Conservation (phyloP, 2,113 vertebrate species). For the Salvator merianae region DNA sequence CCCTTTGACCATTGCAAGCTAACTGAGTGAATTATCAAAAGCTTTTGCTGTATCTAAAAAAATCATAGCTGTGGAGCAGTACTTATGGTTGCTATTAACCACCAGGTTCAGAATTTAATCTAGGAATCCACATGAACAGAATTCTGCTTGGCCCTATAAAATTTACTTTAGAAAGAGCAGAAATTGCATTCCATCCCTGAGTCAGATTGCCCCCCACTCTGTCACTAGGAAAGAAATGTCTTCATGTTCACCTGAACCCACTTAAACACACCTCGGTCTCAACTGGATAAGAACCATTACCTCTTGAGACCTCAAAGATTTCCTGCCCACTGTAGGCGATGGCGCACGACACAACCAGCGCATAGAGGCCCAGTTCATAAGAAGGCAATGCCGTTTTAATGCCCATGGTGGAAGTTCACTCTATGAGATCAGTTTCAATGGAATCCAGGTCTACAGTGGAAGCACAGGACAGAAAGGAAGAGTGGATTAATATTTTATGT, state of each 20-base stretch:
- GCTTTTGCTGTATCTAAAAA: too few species aligned
- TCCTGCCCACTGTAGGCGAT: conserved; percentile 86
- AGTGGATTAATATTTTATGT: background rate
- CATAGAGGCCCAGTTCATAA: conserved; percentile 89
- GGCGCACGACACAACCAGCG: conserved; percentile 81
- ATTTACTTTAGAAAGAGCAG: background rate
- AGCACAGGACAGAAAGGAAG: background rate
- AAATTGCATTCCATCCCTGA: too few species aligned
- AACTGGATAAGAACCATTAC: conserved; percentile 57
- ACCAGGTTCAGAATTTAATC: too few species aligned
- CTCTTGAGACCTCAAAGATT: conserved; percentile 87
- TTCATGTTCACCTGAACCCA: accelerated
- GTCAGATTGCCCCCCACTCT: too few species aligned
- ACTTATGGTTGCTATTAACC: too few species aligned
- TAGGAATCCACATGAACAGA: too few species aligned
- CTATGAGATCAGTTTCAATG: accelerated
- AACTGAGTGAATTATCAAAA: too few species aligned
- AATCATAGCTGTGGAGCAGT: too few species aligned
- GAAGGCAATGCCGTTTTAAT: conserved; percentile 85
- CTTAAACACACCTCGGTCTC: accelerated
- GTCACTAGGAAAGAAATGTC: accelerated
- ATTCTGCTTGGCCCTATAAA: too few species aligned
- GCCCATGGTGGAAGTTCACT: conserved; percentile 77
- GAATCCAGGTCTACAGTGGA: conserved; percentile 22
- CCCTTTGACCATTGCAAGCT: too few species aligned